Evolutionary conservation across 2,113 vertebrate species (phyloP).

Genomic region (Platysternon megacephalum): DNA sequence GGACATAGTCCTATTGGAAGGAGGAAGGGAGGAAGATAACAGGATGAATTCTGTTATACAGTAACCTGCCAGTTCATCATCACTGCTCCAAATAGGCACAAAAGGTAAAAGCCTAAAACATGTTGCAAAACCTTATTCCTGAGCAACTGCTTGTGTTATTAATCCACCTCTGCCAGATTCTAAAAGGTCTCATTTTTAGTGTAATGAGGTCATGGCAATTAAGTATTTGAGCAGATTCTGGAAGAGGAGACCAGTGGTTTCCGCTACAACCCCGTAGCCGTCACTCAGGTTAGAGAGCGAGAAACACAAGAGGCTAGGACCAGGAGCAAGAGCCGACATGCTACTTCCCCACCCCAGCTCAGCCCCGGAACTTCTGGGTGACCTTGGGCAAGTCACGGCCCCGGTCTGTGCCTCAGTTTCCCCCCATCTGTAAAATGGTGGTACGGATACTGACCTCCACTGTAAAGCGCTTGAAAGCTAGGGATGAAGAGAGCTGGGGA

Average conservation of each 20-base stretch:
- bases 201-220: neutral
- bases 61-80: neutral
- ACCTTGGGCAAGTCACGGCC: neutral
- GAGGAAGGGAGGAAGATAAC: neutral
- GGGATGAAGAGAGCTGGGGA: neutral
- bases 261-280: neutral
- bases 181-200: neutral
- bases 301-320: too few relatives aligned
- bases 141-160: neutral
- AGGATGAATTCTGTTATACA: neutral
- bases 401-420: neutral
- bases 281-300: neutral
- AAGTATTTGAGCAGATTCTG: neutral
- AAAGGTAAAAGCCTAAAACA: neutral
- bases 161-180: neutral
- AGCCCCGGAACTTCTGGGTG: neutral
- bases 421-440: neutral
- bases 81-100: neutral
- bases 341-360: neutral
- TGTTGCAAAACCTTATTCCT: neutral
- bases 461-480: neutral
- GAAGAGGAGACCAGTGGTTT: neutral
- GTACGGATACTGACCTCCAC: neutral
- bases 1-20: neutral
- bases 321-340: too few relatives aligned